These are phyloP conservation scores for Orientallactaga sibirica DNA, from an alignment of 2,797 vertebrate species.

Conservation along the genomic window DNA sequence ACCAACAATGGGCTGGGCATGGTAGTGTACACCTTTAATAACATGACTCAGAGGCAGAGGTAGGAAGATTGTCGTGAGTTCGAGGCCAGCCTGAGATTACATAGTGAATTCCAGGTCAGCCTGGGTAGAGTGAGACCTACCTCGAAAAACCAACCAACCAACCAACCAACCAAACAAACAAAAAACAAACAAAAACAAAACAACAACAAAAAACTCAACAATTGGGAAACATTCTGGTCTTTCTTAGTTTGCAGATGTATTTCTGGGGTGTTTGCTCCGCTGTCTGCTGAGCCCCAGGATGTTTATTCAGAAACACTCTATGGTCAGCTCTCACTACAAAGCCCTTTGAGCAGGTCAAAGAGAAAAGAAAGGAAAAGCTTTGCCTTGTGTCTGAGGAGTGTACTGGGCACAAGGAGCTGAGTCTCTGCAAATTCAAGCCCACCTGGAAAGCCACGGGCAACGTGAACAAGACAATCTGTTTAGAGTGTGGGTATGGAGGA, in stretches of 20 bases:
- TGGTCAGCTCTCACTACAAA: neutral
- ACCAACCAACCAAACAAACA: too few relatives aligned
- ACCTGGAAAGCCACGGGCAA: neutral
- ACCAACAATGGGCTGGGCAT: too few relatives aligned
- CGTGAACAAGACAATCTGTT: neutral
- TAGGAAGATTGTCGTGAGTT: too few relatives aligned
- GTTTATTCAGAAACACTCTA: constrained; percentile 15
- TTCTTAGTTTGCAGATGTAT: constrained; percentile 17
- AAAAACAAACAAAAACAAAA: too few relatives aligned
- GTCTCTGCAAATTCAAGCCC: neutral
- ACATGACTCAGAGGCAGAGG: too few relatives aligned
- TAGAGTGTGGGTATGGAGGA: neutral
- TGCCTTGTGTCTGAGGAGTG: neutral
- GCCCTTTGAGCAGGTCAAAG: neutral
- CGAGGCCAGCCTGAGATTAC: too few relatives aligned
- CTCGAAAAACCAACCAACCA: too few relatives aligned
- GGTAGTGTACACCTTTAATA: too few relatives aligned
- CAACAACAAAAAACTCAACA: neutral
- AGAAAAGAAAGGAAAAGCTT: neutral
- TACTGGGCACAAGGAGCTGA: neutral
- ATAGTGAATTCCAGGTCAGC: too few relatives aligned
- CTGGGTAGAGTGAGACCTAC: too few relatives aligned
- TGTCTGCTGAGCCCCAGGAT: neutral
- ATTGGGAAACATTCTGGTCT: constrained; percentile 25
- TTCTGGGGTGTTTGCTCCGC: constrained; percentile 11